Evolutionary conservation across 2,888 invertebrate species (phyloP), one percentile per base, ranked within the genome.

Genomic region (Keiferia lycopersicella): DNA sequence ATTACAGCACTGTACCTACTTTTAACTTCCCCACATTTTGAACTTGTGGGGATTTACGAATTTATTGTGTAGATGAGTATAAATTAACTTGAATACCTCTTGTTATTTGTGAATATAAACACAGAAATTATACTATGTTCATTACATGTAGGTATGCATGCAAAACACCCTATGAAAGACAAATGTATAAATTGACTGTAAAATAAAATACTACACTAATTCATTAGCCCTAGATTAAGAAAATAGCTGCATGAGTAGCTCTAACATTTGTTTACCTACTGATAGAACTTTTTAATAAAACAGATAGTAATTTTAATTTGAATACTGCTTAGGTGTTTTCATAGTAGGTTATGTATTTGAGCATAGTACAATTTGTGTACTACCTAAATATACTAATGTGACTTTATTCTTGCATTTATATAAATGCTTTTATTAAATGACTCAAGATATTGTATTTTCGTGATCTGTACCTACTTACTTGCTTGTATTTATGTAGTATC

Each of bases 371-470:
- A 11, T 20, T 10, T 50, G 14, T 53, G 22, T 22, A 26, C 4
- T 53, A 14, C 26, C 26, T 51, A 22, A 20, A 22, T 1, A n/a
- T n/a, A n/a, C n/a, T n/a, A 22, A 20, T 18, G 22, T 53, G 22
- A n/a, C 14, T 26, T 48, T 34, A 57, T 7, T 57, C 59, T 41
- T 59, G 65, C 62, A 65, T 65, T 65, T 65, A 62, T 18, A 34
- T 16, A 38, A 61, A 64, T 50, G 62, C 59, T 59, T 65, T 62
- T 62, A 65, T 39, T 20, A 50, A 34, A 45, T 64, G 57, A 64
- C 65, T 20, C 60, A 41, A n/a, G 56, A 62, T 26, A 39, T 8
- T 58, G 58, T 65, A 65, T 50, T 65, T 65, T 65, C 39, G 34
- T 51, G 64, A 39, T 63, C 39, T 62, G 34, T 56, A 56, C 56